Percentiles rank a stretch among this genome's conserved stretches.
phyloP scores from a whole-genome alignment of 2,113 vertebrate genomes.

The Pao palembangensis region DNA sequence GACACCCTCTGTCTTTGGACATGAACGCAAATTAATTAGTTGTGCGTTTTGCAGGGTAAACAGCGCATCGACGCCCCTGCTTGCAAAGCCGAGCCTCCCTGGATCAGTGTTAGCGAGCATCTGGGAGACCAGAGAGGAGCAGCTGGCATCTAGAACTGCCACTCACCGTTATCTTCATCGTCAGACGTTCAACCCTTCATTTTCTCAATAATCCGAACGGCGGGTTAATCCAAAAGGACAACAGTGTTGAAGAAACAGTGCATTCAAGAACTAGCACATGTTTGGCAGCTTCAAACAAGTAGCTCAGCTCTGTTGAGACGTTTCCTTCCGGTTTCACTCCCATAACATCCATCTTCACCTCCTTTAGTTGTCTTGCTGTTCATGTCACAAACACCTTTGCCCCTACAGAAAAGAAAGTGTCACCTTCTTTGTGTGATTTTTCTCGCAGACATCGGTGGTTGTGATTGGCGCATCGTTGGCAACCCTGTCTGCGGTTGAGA shows the following conservation, averaged over 20 bases:
- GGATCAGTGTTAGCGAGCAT: conserved; percentile 43
- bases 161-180: neutral
- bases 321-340: conserved; percentile 5
- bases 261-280: neutral
- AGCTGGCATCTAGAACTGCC: conserved; percentile 23
- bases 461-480: conserved; percentile 61
- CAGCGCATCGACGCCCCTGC: conserved; percentile 45
- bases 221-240: neutral
- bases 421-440: conserved; percentile 42
- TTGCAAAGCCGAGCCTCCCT: conserved; percentile 45
- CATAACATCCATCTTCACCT: conserved; percentile 1
- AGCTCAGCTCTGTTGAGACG: neutral
- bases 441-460: conserved; percentile 55
- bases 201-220: neutral
- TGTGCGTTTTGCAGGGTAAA: conserved; percentile 60
- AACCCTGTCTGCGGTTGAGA: conserved; percentile 50
- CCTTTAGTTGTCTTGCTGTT: conserved; percentile 18
- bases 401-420: conserved; percentile 36
- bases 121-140: conserved; percentile 28
- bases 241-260: neutral
- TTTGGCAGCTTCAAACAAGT: neutral
- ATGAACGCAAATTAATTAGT: conserved; percentile 57
- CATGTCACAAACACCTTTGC: conserved; percentile 26
- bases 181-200: neutral
- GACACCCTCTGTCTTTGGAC: conserved; percentile 47